phyloP scores from a whole-genome alignment of 2,888 invertebrate species.

The Bombylius discolor region DNA sequence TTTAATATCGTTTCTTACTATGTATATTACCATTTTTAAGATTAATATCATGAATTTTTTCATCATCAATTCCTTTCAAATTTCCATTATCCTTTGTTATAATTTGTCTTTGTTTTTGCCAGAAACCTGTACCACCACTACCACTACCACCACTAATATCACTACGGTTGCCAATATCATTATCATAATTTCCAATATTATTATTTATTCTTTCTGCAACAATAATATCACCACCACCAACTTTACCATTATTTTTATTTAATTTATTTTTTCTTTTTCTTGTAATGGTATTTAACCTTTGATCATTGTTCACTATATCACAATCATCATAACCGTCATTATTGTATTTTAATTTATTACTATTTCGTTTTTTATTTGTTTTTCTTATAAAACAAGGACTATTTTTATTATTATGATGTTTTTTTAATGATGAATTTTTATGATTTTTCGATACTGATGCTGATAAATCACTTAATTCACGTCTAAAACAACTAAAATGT shows the following conservation, averaged over 20 bases:
- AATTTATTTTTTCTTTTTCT: no score
- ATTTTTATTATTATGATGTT: background rate
- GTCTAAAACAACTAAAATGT: slow-evolving; percentile 18
- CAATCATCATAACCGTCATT: no score
- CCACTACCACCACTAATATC: background rate
- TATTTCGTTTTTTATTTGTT: background rate
- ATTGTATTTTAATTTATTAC: no score
- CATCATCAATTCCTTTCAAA: no score
- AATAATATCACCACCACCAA: no score
- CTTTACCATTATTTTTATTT: no score
- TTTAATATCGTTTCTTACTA: no score
- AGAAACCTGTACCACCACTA: background rate
- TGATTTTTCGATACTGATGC: background rate
- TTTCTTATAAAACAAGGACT: background rate
- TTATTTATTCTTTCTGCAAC: no score
- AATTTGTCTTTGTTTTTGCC: background rate
- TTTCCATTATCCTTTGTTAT: background rate
- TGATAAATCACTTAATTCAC: slow-evolving; percentile 17
- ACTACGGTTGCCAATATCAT: background rate
- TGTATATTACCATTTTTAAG: no score
- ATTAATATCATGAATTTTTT: no score
- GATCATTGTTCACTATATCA: no score
- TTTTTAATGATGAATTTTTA: slow-evolving; percentile 11
- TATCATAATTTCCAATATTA: background rate
- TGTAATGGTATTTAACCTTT: no score